These are phyloP conservation scores for Monomorium pharaonis DNA, from an alignment of 1,140 invertebrate genomes.

Conservation along the genomic window DNA sequence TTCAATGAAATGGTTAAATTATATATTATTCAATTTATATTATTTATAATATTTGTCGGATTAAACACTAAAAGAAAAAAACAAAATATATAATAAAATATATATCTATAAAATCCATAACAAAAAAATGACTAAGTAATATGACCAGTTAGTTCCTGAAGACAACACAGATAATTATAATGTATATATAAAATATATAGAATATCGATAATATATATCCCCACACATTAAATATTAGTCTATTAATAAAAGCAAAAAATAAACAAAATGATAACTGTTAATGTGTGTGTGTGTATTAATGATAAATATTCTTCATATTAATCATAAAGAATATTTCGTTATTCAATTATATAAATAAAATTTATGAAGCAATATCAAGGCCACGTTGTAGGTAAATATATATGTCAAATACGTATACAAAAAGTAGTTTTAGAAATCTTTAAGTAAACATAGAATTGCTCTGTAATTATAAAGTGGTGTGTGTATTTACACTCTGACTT, in stretches of 20 bases:
- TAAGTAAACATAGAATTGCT: background rate
- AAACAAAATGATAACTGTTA: conserved; percentile 21
- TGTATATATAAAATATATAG: conserved; percentile 2
- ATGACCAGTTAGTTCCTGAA: conserved; percentile 24
- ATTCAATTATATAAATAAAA: background rate
- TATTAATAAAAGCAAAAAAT: conserved; percentile 34
- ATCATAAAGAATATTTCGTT: background rate
- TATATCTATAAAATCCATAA: conserved; percentile 37
- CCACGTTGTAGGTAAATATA: background rate
- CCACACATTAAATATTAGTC: conserved; percentile 7
- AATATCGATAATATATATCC: conserved; percentile 1
- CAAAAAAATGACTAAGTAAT: conserved; percentile 19
- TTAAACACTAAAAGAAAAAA: background rate
- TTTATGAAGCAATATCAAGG: background rate
- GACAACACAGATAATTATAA: conserved; percentile 16
- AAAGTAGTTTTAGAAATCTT: background rate
- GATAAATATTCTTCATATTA: too few relatives aligned
- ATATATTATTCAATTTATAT: background rate
- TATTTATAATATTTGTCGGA: background rate
- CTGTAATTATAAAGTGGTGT: background rate
- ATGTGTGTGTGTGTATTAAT: background rate
- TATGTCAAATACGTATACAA: background rate
- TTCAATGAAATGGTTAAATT: background rate
- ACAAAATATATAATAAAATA: conserved; percentile 27
- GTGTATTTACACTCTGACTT: conserved; percentile 28